These are phyloP conservation scores for Nephrocerus scutellatus DNA, from an alignment of 2,888 invertebrate species.

Conservation along the genomic window DNA sequence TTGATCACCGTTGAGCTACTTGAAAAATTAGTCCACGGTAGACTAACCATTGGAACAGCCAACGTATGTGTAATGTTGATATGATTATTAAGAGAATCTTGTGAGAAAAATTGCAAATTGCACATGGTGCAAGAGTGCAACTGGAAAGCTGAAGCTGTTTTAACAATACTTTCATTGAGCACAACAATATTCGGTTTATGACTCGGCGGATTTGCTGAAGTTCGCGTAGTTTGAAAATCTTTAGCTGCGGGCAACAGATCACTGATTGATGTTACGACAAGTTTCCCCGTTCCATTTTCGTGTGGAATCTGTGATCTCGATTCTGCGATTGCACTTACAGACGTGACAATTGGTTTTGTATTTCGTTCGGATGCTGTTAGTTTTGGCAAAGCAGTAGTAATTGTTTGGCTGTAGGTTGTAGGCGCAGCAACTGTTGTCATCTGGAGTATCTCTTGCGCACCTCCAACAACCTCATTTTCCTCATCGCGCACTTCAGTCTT, in stretches of 20 bases:
- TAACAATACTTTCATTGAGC: constrained; percentile 44
- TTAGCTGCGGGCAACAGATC: constrained; percentile 18
- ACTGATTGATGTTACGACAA: constrained; percentile 21
- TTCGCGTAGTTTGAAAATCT: constrained; percentile 11
- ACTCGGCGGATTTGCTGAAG: constrained; percentile 1
- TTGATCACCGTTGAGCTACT: neutral
- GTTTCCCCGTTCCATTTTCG: constrained; percentile 6
- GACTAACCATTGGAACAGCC: constrained; percentile 33
- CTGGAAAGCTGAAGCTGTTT: constrained; percentile 38
- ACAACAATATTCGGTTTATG: constrained; percentile 44
- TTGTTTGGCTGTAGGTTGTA: neutral
- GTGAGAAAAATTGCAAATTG: constrained; percentile 38
- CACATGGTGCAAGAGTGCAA: constrained; percentile 39
- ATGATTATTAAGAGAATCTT: constrained; percentile 38
- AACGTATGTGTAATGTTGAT: constrained; percentile 21
- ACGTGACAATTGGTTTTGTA: constrained; percentile 37
- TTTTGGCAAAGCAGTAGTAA: constrained; percentile 5
- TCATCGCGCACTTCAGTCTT: constrained; percentile 33
- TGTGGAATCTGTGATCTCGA: constrained; percentile 22
- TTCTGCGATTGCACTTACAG: constrained; percentile 36
- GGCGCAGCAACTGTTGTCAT: neutral
- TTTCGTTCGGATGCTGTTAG: constrained; percentile 21
- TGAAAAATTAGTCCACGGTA: constrained; percentile 24
- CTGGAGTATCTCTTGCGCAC: neutral
- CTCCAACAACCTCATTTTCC: neutral